These are phyloP conservation scores for Bombylius discolor DNA, from an alignment of 2,888 invertebrate genomes.

Conservation along the genomic window DNA sequence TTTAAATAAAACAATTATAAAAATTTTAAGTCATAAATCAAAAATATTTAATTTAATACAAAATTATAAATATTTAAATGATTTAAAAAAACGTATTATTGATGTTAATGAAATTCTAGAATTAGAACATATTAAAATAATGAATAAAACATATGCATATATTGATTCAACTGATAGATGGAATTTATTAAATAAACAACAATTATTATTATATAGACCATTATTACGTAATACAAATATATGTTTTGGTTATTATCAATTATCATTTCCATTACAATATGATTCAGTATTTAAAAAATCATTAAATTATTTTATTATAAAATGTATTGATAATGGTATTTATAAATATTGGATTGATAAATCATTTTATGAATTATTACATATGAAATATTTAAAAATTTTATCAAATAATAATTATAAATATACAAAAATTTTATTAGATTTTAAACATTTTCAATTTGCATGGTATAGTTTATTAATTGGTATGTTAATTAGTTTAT, in stretches of 20 bases:
- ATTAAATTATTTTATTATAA: background rate
- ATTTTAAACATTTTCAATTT: slow-evolving; percentile 1
- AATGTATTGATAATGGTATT: background rate
- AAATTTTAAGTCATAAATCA: background rate
- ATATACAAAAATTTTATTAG: background rate
- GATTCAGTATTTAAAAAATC: slow-evolving; percentile 2
- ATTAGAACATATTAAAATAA: background rate
- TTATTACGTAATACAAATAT: slow-evolving; percentile 1
- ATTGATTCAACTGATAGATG: background rate
- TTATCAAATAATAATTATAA: background rate
- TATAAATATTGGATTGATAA: background rate
- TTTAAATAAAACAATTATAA: background rate
- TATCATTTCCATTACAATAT: slow-evolving; percentile 3
- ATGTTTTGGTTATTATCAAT: background rate
- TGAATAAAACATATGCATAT: background rate
- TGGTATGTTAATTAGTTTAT: background rate
- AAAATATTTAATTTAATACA: background rate
- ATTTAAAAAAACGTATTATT: background rate
- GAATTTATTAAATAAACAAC: background rate
- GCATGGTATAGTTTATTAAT: background rate
- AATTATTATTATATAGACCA: background rate
- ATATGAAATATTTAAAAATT: background rate
- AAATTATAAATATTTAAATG: background rate
- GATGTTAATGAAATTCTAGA: background rate
- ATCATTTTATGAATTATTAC: slow-evolving; percentile 2